Evolutionary conservation across 2,797 vertebrate species (phyloP), one percentile per base, ranked within the genome.

Genomic region (Pyrrhura leucotis): DNA sequence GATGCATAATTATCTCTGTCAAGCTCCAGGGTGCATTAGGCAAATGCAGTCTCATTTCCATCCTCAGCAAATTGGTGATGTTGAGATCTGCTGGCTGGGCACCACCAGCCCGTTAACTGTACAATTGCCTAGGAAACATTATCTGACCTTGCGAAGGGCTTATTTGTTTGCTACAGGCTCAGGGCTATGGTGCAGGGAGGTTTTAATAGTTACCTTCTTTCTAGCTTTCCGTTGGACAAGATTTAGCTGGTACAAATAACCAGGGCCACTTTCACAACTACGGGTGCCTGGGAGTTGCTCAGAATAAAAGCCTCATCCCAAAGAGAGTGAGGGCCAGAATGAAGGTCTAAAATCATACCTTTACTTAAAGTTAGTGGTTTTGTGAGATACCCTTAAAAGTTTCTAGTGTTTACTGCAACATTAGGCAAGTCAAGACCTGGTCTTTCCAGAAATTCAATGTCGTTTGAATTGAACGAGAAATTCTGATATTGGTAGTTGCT

Each of bases 21-120:
- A 93, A 29, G 92, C 93, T 96, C 89, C 89, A 91, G 79, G 91
- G 90, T 91, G 63, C 72, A 76, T 97, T 93, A 97, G 79, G 62
- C 85, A 97, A 97, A 95, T 72, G 53, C 50, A 85, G 51, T 61
- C 65, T 90, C 87, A 21, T 95, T 96, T 96, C 94, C 91, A 93
- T 96, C 92, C 81, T 59, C 91, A 91, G 88, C 65, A 95, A 96
- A 97, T 93, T 97, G 91, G 44, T 51, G 33, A 87, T 76, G 59
- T 69, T 95, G 95, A 95, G 90, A 91, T 93, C 84, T 1, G 2
- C 40, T 93, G 85, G 85, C 89, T 87, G 65, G 68, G 40, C 66
- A 78, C 83, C 63, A 58, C 66, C 50, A 31, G 54, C 94, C 96
- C 67, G 58, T 93, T 95, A 95, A 89, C 84, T 93, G n/a, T n/a